Base-by-base conservation (phyloP, 2,888 invertebrate genomes). In the Brachyptera risi region DNA sequence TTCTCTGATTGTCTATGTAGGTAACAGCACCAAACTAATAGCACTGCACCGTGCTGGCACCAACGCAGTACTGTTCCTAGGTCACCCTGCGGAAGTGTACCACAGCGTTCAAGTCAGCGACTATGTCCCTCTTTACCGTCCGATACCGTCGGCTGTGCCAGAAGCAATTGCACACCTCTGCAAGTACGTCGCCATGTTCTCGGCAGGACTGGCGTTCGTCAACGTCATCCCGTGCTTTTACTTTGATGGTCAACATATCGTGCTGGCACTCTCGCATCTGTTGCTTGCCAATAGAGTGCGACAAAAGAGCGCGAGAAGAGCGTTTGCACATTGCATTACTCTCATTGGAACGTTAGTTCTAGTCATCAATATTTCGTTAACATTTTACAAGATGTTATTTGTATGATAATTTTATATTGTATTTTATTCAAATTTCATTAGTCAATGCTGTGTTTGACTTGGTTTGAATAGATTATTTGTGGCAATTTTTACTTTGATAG, bases 191-290 rank as follows among this genome's bases (percentile, higher is more conserved):
- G 86, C 88, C 65, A 87, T 90, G 66, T 91, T 92, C 75, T 96
- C 96, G 13, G 83, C 91, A 69, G 97, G 96, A 0, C 80, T 97
- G 69, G 96, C 89, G 9, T 79, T 96, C 66, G 77, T 97, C 26
- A 98, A 98, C 78, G 84, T 94, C 5, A 83, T 97, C 62, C 97
- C 97, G 0, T 95, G 96, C 74, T 90, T 92, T 73, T 91, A 88
- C 64, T 86, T 96, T 72, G 97, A 98, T 75, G 97, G 97, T 0
- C 91, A 96, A 72, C 88, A 90, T 74, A 95, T 97, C 68, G 82
- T 87, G 49, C 83, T 83, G 69, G 83, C 84, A 65, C 75, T 92
- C 56, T 81, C 85, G 63, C 83, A 85, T 72, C 76, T 83, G 66
- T 73, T 85, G 65, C 72, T 83, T 59, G 75, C 76, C 47, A 74